Evolutionary conservation across 2,888 invertebrate genomes (phyloP).

Genomic region (Phortica okadai): DNA sequence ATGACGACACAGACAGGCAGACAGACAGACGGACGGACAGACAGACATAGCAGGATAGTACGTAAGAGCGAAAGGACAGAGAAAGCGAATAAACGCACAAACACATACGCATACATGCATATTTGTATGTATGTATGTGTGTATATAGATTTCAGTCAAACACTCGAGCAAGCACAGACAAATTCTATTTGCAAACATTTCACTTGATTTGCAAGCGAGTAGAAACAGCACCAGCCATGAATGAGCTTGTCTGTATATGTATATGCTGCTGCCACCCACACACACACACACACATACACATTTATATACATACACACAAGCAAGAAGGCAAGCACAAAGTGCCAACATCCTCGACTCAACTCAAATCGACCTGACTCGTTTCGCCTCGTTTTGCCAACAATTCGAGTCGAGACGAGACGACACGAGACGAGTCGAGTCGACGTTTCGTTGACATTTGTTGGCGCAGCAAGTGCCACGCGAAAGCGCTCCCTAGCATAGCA

Average conservation of each 20-base stretch:
- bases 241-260: constrained; percentile 39
- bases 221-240: constrained; percentile 47
- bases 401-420: background rate
- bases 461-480: constrained; percentile 14
- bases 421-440: constrained; percentile 2
- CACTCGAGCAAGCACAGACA: constrained; percentile 75
- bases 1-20: constrained; percentile 30
- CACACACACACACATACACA: constrained; percentile 13
- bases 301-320: background rate
- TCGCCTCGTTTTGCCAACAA: background rate
- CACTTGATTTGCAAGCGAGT: constrained; percentile 75
- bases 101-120: constrained; percentile 40
- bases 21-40: constrained; percentile 35
- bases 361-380: background rate
- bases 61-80: too few relatives aligned
- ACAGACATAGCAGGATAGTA: background rate
- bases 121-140: constrained; percentile 47
- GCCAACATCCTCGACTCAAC: constrained; percentile 14
- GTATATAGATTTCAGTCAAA: constrained; percentile 72
- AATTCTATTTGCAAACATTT: constrained; percentile 76
- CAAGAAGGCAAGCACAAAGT: constrained; percentile 29
- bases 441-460: constrained; percentile 30
- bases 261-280: constrained; percentile 28
- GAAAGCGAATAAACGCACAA: constrained; percentile 62
- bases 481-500: constrained; percentile 11